Evolutionary conservation across 2,888 invertebrate species (phyloP), one percentile per base, ranked within the genome.

Genomic region (Argynnis bischoffii): DNA sequence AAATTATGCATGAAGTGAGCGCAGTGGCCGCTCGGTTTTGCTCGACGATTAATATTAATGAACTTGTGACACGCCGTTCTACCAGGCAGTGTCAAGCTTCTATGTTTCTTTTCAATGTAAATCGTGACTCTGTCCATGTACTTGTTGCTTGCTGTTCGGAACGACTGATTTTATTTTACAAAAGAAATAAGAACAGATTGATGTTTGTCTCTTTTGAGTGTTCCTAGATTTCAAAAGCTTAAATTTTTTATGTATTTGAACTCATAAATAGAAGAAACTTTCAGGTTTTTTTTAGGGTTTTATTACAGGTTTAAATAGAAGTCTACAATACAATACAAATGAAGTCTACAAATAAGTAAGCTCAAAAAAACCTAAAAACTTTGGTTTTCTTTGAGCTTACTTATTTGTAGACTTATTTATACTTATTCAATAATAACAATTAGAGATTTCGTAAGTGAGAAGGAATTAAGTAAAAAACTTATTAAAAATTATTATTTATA

Each of bases 41-140:
- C 82, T 81, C 79, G 77, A 75, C 83, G 83, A 88, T 91, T 89
- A 91, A 91, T 91, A 90, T 91, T 90, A 89, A 91, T 91, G 91
- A 88, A 83, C 66, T 83, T 80, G 87, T 86, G 90, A 87, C 90
- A 88, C 87, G 84, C 82, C 81, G 83, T 79, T 84, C 85, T 82
- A 78, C 78, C 80, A 77, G 75, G 77, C 77, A 74, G 78, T 78
- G 74, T 72, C 75, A 76, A 78, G 79, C 78, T 81, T 76, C 81
- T 78, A 79, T 83, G 84, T 85, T 88, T 84, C 88, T 89, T 89
- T 89, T 88, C 85, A 88, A 88, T 89, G 86, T 83, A 85, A 88
- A 88, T 88, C 85, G 83, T 81, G 78, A 79, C 69, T 75, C 72
- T 48, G 65, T 69, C 72, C 63, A 64, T 68, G 78, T 81, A 84